Conservation (phyloP, 2,797 vertebrate species). For the Lacerta viridis region DNA sequence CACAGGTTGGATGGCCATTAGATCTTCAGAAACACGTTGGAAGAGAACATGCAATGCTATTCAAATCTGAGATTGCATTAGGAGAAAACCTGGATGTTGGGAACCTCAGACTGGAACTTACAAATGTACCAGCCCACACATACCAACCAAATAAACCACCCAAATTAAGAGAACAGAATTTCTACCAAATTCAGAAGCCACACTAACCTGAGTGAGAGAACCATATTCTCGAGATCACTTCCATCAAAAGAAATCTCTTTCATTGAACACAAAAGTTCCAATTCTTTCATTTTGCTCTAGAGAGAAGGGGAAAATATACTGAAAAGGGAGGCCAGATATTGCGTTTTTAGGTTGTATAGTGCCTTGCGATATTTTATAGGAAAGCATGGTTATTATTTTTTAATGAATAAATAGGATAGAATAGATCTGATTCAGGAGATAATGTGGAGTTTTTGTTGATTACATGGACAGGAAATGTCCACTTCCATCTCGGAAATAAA, state of each 20-base stretch:
- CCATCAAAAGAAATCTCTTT: slow-evolving; percentile 95
- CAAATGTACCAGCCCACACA: background rate
- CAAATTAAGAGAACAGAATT: background rate
- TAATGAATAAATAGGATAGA: too few species aligned
- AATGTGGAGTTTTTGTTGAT: too few species aligned
- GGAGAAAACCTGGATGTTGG: background rate
- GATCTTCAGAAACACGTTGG: background rate
- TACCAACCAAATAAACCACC: too few species aligned
- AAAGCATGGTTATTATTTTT: too few species aligned
- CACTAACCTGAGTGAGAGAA: slow-evolving; percentile 91
- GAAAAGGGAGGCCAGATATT: slow-evolving; percentile 52
- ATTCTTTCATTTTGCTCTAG: slow-evolving; percentile 97
- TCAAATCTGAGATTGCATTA: background rate
- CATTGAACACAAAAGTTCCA: slow-evolving; percentile 96
- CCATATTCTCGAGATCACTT: slow-evolving; percentile 95
- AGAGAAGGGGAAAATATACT: slow-evolving; percentile 34
- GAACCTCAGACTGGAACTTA: too few species aligned
- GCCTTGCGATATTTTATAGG: too few species aligned
- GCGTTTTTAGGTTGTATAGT: too few species aligned
- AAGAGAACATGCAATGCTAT: too few species aligned
- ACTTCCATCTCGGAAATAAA: too few species aligned
- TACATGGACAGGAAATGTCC: background rate
- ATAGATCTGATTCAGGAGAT: slow-evolving; percentile 21
- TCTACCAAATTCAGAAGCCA: background rate
- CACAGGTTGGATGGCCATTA: slow-evolving; percentile 14